A percentile compares a stretch with the other conserved stretches of the same genome.
These are phyloP conservation scores for Cydia strobilella DNA, from an alignment of 1,140 invertebrate species.

Conservation along the genomic window DNA sequence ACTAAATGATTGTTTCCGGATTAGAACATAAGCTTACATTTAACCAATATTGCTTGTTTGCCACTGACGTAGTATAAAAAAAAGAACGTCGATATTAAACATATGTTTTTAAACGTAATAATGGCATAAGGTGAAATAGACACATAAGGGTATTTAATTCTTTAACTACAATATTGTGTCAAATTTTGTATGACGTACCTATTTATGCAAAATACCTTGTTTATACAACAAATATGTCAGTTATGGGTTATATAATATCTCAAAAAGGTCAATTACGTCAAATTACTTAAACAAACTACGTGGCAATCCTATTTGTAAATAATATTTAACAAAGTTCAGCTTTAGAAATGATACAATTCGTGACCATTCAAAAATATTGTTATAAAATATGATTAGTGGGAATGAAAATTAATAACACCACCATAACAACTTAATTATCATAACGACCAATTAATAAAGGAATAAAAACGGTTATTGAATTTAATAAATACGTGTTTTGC, in stretches of 20 bases:
- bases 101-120: too few relatives aligned
- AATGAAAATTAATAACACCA: conserved; percentile 11
- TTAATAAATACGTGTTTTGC: conserved; percentile 33
- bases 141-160: too few relatives aligned
- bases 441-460: conserved; percentile 41
- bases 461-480: conserved; percentile 37
- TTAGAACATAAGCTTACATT: neutral
- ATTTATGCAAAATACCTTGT: too few relatives aligned
- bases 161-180: too few relatives aligned
- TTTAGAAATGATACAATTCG: neutral
- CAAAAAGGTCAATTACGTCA: conserved; percentile 5
- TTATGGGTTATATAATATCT: neutral
- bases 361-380: neutral
- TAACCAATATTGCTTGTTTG: too few relatives aligned
- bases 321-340: neutral
- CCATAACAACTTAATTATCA: conserved; percentile 36
- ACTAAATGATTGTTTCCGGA: neutral
- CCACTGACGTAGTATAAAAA: too few relatives aligned
- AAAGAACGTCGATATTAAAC: too few relatives aligned
- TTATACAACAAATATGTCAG: too few relatives aligned
- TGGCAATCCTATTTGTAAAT: neutral
- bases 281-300: neutral
- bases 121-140: too few relatives aligned
- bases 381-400: conserved; percentile 9
- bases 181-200: too few relatives aligned